Conservation (phyloP, 2,797 vertebrate genomes). For the Mormyrops boulengeri region DNA sequence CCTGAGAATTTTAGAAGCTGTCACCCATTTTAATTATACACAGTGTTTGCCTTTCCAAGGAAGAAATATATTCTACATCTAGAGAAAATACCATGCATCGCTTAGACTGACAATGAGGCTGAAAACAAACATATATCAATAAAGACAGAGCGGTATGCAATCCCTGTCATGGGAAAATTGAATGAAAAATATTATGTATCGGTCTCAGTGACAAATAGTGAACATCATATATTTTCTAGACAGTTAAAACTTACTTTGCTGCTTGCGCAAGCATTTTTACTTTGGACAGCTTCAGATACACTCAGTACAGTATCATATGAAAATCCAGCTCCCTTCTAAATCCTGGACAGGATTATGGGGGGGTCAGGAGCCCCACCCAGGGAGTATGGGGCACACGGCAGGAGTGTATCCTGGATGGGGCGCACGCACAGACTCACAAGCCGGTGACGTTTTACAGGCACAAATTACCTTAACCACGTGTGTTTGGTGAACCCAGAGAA, state of each 20-base stretch:
- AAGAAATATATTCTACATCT: constrained; percentile 37
- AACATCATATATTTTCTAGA: neutral
- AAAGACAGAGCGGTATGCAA: constrained; percentile 71
- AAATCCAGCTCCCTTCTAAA: neutral
- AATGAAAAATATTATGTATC: neutral
- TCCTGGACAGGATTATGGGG: neutral
- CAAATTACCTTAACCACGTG: neutral
- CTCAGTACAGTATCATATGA: neutral
- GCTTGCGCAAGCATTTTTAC: neutral
- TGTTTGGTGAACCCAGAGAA: neutral
- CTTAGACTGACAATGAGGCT: constrained; percentile 67
- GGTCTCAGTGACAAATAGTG: neutral
- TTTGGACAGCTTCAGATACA: neutral
- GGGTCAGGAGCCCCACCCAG: neutral
- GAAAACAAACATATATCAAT: constrained; percentile 75
- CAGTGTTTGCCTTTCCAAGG: neutral
- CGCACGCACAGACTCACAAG: neutral
- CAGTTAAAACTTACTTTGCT: neutral
- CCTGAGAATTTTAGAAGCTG: neutral
- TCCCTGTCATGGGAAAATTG: constrained; percentile 27
- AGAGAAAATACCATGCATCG: constrained; percentile 75
- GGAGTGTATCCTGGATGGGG: neutral
- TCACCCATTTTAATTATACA: neutral
- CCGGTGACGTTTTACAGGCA: neutral
- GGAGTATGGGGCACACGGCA: neutral